phyloP scores from a whole-genome alignment of 2,113 vertebrate genomes.

The Scopus umbretta region DNA sequence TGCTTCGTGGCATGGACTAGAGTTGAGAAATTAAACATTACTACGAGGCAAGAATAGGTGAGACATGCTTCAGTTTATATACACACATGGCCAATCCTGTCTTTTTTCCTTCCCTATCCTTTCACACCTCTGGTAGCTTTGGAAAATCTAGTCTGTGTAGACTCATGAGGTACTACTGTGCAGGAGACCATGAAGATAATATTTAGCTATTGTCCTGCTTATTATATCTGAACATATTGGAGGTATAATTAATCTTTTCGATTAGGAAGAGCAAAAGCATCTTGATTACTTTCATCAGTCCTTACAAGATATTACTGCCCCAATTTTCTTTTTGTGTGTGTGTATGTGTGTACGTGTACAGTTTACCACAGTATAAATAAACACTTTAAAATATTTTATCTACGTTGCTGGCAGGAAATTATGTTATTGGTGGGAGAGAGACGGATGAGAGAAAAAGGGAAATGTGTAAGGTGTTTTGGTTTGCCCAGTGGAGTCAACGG shows the following conservation, averaged over 20 bases:
- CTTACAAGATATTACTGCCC: neutral
- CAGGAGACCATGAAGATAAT: neutral
- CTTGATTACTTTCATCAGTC: neutral
- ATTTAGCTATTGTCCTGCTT: neutral
- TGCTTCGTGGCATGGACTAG: neutral
- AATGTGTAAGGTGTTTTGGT: neutral
- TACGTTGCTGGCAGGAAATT: neutral
- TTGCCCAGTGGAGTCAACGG: neutral
- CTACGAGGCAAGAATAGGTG: neutral
- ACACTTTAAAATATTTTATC: neutral
- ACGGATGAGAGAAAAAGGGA: neutral
- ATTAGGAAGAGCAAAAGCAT: neutral
- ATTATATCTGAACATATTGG: neutral
- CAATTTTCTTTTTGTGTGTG: neutral
- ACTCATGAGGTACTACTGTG: neutral
- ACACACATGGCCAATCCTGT: neutral
- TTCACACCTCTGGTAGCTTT: neutral
- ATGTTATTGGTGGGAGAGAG: neutral
- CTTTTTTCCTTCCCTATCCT: neutral
- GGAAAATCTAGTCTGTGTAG: neutral
- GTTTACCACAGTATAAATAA: neutral
- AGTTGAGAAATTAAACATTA: neutral
- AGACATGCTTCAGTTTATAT: neutral
- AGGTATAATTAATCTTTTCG: neutral
- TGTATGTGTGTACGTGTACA: neutral